These are phyloP conservation scores for Diarsia dahlii DNA, from an alignment of 2,888 invertebrate species.

Conservation along the genomic window DNA sequence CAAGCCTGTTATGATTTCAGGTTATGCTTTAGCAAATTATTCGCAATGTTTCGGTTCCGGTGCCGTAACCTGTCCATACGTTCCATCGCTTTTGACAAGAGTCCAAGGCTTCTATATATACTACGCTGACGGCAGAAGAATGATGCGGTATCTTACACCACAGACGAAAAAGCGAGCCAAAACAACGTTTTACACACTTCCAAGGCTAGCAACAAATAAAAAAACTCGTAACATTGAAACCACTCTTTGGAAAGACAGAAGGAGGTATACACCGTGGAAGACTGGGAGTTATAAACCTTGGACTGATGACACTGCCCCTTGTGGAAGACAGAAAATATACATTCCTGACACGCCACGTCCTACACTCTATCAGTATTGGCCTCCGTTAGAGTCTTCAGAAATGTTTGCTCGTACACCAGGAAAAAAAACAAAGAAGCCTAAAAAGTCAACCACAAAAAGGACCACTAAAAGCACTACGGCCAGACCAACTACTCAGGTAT, in stretches of 20 bases:
- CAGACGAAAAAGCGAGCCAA: neutral
- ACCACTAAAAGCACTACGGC: neutral
- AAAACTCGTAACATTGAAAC: neutral
- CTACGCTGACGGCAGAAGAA: constrained; percentile 33
- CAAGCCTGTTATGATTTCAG: constrained; percentile 31
- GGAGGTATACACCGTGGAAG: constrained; percentile 68
- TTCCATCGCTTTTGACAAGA: constrained; percentile 33
- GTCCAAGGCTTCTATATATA: constrained; percentile 47
- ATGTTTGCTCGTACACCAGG: no score
- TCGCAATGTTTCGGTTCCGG: constrained; percentile 32
- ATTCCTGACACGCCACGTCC: fast-evolving
- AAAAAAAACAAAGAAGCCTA: neutral
- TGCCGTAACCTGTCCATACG: constrained; percentile 6
- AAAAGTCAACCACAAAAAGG: neutral
- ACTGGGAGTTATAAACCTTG: constrained; percentile 14
- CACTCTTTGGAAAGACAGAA: constrained; percentile 30
- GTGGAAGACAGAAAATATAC: neutral
- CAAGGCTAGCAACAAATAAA: neutral
- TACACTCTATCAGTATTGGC: neutral
- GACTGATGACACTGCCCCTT: constrained; percentile 26
- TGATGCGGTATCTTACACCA: constrained; percentile 9
- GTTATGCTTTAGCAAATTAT: constrained; percentile 32
- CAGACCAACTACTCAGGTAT: constrained; percentile 35
- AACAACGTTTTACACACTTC: neutral
- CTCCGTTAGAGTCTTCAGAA: neutral